phyloP scores from a whole-genome alignment of 2,888 invertebrate genomes.

The Crematogaster levior region DNA sequence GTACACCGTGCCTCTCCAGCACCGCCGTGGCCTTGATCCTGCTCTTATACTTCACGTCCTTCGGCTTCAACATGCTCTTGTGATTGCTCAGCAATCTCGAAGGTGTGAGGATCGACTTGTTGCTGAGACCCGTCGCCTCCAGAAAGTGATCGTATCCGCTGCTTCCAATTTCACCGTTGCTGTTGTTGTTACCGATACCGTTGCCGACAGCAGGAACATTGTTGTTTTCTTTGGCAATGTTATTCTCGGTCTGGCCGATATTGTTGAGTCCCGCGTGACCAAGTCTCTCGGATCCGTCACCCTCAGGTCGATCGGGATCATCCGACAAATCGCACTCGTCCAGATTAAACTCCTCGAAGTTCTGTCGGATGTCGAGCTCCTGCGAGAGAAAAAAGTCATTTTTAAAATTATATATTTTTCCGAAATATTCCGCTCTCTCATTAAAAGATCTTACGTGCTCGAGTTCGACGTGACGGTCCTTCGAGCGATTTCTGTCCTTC shows the following conservation, averaged over 20 bases:
- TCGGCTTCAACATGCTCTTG: constrained; percentile 91
- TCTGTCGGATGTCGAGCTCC: constrained; percentile 90
- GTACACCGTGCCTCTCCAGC: constrained; percentile 85
- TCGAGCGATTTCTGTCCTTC: constrained; percentile 69
- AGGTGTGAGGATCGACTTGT: constrained; percentile 90
- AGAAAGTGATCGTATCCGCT: constrained; percentile 91
- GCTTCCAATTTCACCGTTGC: constrained; percentile 50
- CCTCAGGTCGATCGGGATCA: constrained; percentile 82
- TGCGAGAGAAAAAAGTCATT: constrained; percentile 49
- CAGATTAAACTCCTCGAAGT: constrained; percentile 93
- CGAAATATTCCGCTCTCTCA: background rate
- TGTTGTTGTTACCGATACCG: constrained; percentile 70
- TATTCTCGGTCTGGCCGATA: constrained; percentile 84
- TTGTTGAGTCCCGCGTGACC: constrained; percentile 77
- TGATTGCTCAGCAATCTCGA: constrained; percentile 91
- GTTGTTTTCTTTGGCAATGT: constrained; percentile 83
- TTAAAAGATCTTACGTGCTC: constrained; percentile 57
- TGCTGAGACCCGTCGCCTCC: constrained; percentile 92
- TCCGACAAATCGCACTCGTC: constrained; percentile 90
- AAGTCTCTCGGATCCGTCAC: constrained; percentile 82
- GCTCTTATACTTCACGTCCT: constrained; percentile 92
- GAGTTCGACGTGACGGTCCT: constrained; percentile 75
- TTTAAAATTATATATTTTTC: background rate
- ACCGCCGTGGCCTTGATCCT: constrained; percentile 88
- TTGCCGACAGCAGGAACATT: constrained; percentile 82